Percentiles rank a stretch among this genome's conserved stretches.
Evolutionary conservation across 2,113 vertebrate species (phyloP).

Genomic region (Eurypyga helias): DNA sequence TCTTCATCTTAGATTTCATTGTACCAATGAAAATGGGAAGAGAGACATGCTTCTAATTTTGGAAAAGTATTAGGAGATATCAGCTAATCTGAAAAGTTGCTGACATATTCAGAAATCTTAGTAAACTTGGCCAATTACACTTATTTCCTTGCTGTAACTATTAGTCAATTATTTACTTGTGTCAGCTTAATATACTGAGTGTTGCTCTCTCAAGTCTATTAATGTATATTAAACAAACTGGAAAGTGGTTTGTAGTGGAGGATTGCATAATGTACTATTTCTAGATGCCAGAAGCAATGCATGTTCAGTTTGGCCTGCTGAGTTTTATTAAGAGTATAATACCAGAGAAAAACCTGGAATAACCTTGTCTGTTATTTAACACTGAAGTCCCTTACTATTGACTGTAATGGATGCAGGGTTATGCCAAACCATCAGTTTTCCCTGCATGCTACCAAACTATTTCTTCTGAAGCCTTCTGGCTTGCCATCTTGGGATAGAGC

Average conservation of each 20-base stretch:
- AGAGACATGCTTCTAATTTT: not conserved
- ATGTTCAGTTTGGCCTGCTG: not conserved
- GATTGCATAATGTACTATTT: not conserved
- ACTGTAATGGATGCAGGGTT: not conserved
- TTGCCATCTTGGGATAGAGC: not conserved
- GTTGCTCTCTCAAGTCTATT: not conserved
- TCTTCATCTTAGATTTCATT: not conserved
- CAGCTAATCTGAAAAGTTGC: not conserved
- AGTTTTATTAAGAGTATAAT: not conserved
- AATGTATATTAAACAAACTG: not conserved
- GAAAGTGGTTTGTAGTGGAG: not conserved
- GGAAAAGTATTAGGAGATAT: not conserved
- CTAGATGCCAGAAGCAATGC: not conserved
- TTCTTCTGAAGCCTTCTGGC: not conserved
- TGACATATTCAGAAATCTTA: not conserved
- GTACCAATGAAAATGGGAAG: not conserved
- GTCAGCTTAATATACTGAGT: not conserved
- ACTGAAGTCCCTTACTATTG: not conserved
- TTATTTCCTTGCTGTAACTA: not conserved
- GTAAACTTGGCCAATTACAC: not conserved
- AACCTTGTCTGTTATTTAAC: not conserved
- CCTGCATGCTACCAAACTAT: not conserved
- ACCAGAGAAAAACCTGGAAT: not conserved
- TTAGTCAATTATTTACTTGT: not conserved
- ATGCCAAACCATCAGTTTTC: not conserved